phyloP scores from a whole-genome alignment of 2,113 vertebrate genomes.

The Pteruthius melanotis region DNA sequence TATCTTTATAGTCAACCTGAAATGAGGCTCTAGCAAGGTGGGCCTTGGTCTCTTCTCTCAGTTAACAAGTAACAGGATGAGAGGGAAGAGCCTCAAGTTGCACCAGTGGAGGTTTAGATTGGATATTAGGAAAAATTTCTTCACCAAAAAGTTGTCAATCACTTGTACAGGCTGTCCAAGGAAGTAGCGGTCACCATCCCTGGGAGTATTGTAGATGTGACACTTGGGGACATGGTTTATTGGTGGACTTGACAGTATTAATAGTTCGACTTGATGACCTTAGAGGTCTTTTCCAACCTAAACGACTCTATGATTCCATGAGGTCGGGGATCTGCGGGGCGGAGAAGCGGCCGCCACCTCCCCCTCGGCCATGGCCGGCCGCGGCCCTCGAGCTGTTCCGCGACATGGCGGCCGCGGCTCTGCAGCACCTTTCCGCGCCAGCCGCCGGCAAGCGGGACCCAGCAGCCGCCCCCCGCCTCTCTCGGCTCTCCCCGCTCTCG shows the following conservation, averaged over 20 bases:
- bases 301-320: not conserved
- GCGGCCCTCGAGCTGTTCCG: not conserved
- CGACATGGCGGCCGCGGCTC: not conserved
- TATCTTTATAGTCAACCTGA: not conserved
- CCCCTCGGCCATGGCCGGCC: not conserved
- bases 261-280: not conserved
- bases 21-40: not conserved
- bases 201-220: too few species aligned
- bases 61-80: not conserved
- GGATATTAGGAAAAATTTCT: not conserved
- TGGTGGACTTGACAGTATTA: not conserved
- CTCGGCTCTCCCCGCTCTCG: not conserved
- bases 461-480: not conserved
- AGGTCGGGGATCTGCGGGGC: too few species aligned
- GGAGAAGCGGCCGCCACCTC: fast-evolving
- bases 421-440: not conserved
- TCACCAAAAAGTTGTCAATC: too few species aligned
- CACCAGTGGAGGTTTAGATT: not conserved
- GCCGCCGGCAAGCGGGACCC: not conserved
- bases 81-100: not conserved
- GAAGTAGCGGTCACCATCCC: not conserved
- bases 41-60: not conserved
- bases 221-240: not conserved
- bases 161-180: not conserved
- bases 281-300: not conserved